Evolutionary conservation across 2,888 invertebrate genomes (phyloP), one percentile per base, ranked within the genome.

Genomic region (Drosophila affinis): DNA sequence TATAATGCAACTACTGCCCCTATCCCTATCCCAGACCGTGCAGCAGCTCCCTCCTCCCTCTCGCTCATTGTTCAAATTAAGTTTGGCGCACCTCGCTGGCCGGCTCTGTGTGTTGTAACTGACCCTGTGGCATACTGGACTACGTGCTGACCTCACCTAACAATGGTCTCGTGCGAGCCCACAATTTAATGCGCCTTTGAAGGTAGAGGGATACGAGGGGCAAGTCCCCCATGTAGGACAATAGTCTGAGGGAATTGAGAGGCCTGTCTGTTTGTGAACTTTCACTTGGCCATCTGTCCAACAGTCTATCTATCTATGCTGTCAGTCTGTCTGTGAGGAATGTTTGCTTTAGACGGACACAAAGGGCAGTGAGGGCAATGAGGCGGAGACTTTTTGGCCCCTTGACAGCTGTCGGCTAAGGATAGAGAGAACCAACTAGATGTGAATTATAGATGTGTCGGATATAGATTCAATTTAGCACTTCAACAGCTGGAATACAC

Each of bases 131-230:
- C 48, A 34, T 49, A 44, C 45, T 44, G 34, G 56, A 39, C 44
- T 51, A 48, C 55, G 48, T 71, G 65, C 65, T 73, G 74, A 72
- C 74, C 65, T 54, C 48, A 53, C 53, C 70, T 71, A 54, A 61
- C 61, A 69, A 69, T 61, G 61, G 49, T 17, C 17, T 18, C 34
- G 34, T 17, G 14, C 51, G 47, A 72, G 57, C 74, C 74, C 57
- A 49, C 69, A 58, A 64, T 58, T 64, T 58, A 64, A 64, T 58
- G 56, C 27, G 18, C 32, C 44, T 18, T 68, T 57, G 45, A 39
- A 24, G 32, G 32, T 44, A 21, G 9, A 14, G 10, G 3, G 27
- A 45, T n/a, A 9, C 27, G 14, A 3, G 18, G 45, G 27, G 29
- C 34, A 12, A 10, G 59, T 29, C 29, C 29, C 29, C 27, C 14